Conservation (phyloP, 2,888 invertebrate genomes). For the Polydrusus pterygomalis region DNA sequence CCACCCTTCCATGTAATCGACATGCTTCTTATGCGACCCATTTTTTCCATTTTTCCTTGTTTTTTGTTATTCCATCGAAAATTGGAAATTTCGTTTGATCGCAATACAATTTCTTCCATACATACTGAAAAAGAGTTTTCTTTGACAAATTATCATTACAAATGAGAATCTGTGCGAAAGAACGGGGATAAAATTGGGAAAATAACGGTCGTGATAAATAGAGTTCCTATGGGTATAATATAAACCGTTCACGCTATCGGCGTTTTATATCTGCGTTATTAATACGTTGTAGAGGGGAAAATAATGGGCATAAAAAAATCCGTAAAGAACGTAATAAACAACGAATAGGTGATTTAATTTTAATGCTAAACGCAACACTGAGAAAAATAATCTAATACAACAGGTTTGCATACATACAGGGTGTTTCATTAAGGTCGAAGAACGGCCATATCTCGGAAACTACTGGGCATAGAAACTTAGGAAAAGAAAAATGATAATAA, state of each 20-base stretch:
- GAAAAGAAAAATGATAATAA: too few species aligned
- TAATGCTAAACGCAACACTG: too few species aligned
- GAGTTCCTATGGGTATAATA: conserved; percentile 10
- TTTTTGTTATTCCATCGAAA: background rate
- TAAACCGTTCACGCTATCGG: conserved; percentile 10
- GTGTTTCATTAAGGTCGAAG: too few species aligned
- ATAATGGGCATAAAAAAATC: too few species aligned
- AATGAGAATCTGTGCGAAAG: conserved; percentile 34
- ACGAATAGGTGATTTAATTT: too few species aligned
- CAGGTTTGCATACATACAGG: too few species aligned
- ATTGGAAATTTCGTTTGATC: conserved; percentile 1
- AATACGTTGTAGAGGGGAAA: background rate
- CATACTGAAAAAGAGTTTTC: conserved; percentile 30
- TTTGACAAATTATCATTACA: conserved; percentile 44
- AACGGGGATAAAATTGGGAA: conserved; percentile 25
- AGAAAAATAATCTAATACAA: too few species aligned
- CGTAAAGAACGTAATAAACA: too few species aligned
- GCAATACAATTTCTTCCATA: conserved; percentile 7
- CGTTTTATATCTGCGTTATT: conserved; percentile 6
- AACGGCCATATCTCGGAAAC: too few species aligned
- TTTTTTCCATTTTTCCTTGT: background rate
- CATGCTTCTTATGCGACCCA: background rate
- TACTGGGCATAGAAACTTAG: too few species aligned
- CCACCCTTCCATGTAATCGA: background rate
- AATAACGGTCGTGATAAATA: conserved; percentile 15